A percentile compares a stretch with the other conserved stretches of the same genome.
Conservation (phyloP, 2,888 invertebrate genomes). For the Plusia festucae region DNA sequence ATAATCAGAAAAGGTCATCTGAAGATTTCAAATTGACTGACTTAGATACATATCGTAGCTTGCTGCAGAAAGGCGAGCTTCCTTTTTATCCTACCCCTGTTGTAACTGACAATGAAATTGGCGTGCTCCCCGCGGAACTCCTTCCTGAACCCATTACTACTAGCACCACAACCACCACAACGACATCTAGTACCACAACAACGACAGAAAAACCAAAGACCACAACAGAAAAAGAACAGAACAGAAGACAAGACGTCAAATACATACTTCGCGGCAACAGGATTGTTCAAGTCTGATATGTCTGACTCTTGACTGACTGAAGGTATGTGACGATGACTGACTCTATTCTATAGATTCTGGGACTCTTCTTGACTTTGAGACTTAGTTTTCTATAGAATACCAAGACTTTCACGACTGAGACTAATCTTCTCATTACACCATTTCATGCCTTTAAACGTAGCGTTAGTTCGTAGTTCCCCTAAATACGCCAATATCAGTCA, state of each 20-base stretch:
- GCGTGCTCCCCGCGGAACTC: constrained; percentile 81
- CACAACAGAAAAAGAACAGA: constrained; percentile 66
- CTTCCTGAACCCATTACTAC: constrained; percentile 71
- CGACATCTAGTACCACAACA: constrained; percentile 66
- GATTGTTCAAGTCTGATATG: constrained; percentile 84
- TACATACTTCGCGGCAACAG: constrained; percentile 86
- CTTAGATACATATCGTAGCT: constrained; percentile 69
- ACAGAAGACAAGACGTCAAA: constrained; percentile 81
- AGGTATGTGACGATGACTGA: constrained; percentile 73
- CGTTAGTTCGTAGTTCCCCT: constrained; percentile 15
- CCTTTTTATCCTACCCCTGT: constrained; percentile 79
- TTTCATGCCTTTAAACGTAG: constrained; percentile 32
- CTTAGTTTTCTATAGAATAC: constrained; percentile 29
- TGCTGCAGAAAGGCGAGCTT: constrained; percentile 73
- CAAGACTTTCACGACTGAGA: constrained; percentile 59
- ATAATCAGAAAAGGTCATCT: constrained; percentile 77
- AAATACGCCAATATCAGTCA: constrained; percentile 32
- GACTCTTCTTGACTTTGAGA: constrained; percentile 29
- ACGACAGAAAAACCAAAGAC: constrained; percentile 68
- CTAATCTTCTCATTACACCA: constrained; percentile 52
- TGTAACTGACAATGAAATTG: constrained; percentile 81
- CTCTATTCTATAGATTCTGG: constrained; percentile 33
- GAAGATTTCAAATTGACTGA: constrained; percentile 74
- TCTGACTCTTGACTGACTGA: constrained; percentile 76
- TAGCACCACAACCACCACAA: constrained; percentile 61